Conservation (phyloP, 2,797 vertebrate genomes). For the Caiman crocodilus region DNA sequence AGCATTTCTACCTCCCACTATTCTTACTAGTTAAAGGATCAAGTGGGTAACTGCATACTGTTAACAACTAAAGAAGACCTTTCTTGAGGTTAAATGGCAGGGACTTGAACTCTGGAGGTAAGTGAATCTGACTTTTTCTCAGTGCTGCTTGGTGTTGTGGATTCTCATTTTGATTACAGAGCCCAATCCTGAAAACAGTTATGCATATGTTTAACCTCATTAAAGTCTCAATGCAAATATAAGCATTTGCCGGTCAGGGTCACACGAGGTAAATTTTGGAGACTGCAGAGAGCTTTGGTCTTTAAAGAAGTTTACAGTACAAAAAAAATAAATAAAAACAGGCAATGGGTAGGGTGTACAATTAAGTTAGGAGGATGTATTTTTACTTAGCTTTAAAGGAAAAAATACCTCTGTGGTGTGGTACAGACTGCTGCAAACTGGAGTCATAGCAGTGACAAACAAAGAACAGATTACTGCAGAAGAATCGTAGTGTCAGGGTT, state of each 20-base stretch:
- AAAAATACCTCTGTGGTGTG: background rate
- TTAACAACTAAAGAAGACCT: background rate
- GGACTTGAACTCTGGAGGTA: background rate
- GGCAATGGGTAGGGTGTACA: no score
- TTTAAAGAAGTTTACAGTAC: background rate
- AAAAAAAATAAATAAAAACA: background rate
- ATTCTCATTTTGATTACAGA: background rate
- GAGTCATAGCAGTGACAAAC: background rate
- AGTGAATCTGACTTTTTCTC: background rate
- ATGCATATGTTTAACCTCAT: background rate
- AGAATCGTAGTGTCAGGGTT: background rate
- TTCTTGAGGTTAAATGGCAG: background rate
- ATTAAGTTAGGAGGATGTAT: background rate
- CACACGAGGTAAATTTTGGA: background rate
- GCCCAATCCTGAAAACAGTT: background rate
- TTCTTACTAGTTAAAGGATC: background rate
- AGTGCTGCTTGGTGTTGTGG: background rate
- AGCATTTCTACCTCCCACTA: background rate
- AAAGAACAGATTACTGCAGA: background rate
- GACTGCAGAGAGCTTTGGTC: no score
- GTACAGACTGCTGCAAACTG: background rate
- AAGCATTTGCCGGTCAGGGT: background rate
- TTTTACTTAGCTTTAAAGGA: background rate
- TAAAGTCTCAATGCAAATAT: fast-evolving
- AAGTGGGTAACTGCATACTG: background rate